Conservation (phyloP, 2,113 vertebrate species). For the Fukomys damarensis region DNA sequence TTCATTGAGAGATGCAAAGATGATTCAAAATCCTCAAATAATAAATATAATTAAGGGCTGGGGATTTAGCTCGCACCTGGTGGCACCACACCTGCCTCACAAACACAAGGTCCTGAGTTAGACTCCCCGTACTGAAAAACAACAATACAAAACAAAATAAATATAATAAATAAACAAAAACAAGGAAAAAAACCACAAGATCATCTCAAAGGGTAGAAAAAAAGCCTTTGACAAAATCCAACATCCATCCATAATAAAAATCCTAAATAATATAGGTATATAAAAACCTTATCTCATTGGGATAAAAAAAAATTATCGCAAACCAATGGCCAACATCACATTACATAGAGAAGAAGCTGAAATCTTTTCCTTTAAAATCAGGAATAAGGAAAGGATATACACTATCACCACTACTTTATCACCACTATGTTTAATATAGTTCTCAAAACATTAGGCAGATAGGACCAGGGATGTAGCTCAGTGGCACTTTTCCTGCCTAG, state of each 20-base stretch:
- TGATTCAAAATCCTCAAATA: background rate
- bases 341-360: background rate
- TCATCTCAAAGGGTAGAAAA: background rate
- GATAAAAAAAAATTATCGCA: background rate
- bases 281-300: background rate
- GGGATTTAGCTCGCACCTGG: too few relatives aligned
- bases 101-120: too few relatives aligned
- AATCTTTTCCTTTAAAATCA: background rate
- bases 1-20: background rate
- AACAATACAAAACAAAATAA: too few relatives aligned
- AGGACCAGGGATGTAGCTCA: too few relatives aligned
- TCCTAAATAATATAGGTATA: background rate
- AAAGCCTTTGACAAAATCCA: background rate
- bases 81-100: too few relatives aligned
- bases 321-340: background rate
- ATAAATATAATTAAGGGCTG: background rate
- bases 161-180: background rate
- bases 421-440: background rate
- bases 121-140: too few relatives aligned
- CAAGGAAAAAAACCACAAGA: background rate
- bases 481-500: too few relatives aligned
- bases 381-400: background rate
- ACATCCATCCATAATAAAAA: background rate
- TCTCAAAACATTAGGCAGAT: background rate
- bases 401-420: background rate